phyloP scores from a whole-genome alignment of 2,113 vertebrate genomes.

The Atractosteus spatula region DNA sequence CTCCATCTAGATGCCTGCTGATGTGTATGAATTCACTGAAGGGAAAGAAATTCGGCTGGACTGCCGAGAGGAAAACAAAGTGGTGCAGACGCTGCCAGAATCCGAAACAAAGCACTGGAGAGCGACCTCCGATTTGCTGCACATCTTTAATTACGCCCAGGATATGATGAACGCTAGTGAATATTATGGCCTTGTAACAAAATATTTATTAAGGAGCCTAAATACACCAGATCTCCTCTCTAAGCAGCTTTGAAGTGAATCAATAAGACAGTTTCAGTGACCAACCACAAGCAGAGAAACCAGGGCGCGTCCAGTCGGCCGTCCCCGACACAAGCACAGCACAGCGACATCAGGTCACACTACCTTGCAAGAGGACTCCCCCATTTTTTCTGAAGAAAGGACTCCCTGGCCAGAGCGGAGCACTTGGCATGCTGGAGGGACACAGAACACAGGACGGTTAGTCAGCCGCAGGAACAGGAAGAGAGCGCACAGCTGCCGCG shows the following conservation, averaged over 20 bases:
- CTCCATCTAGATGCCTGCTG: slow-evolving; percentile 14
- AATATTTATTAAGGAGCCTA: slow-evolving; percentile 26
- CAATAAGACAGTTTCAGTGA: slow-evolving; percentile 11
- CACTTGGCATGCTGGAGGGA: slow-evolving; percentile 77
- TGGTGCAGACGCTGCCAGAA: slow-evolving; percentile 25
- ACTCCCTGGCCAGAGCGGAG: slow-evolving; percentile 94
- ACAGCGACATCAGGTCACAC: not conserved
- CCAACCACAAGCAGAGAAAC: slow-evolving; percentile 1
- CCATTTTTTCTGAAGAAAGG: slow-evolving; percentile 95
- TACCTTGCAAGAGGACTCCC: slow-evolving; percentile 95
- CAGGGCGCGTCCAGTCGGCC: not conserved
- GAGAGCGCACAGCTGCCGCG: not conserved
- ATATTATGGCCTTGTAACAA: slow-evolving; percentile 16
- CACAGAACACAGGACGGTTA: slow-evolving; percentile 32
- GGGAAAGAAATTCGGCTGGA: slow-evolving; percentile 26
- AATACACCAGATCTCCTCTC: slow-evolving; percentile 29
- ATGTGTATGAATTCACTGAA: slow-evolving; percentile 6
- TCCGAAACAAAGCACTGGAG: slow-evolving; percentile 15
- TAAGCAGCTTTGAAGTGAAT: slow-evolving; percentile 24
- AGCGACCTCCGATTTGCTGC: slow-evolving; percentile 13
- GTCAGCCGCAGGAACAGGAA: not conserved
- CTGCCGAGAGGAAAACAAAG: slow-evolving; percentile 14
- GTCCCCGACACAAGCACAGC: no score
- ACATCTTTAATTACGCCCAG: slow-evolving; percentile 12
- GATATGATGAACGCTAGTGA: slow-evolving; percentile 20